Evolutionary conservation across 1,140 invertebrate genomes (phyloP).

Genomic region (Saccostrea echinata): DNA sequence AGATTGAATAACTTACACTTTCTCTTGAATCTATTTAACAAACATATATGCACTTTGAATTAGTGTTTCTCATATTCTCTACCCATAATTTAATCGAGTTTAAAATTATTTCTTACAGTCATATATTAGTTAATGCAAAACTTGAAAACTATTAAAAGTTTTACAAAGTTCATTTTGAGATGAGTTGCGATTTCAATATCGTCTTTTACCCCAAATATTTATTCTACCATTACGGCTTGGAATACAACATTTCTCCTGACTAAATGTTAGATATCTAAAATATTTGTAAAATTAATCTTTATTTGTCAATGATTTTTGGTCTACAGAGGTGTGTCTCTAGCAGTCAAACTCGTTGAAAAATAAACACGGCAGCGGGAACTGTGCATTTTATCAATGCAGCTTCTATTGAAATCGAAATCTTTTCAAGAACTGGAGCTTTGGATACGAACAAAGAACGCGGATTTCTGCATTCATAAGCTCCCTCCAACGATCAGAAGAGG

Average conservation of each 20-base stretch:
- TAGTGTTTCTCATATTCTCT: not conserved
- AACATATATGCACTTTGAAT: not conserved
- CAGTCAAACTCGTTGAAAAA: not conserved
- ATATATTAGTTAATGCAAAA: not conserved
- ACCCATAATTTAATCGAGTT: not conserved
- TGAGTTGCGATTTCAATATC: not conserved
- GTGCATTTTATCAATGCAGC: not conserved
- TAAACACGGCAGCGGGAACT: not conserved
- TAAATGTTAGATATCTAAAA: not conserved
- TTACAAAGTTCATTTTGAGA: not conserved
- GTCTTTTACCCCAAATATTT: not conserved
- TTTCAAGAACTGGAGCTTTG: not conserved
- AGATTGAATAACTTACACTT: not conserved
- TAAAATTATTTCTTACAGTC: not conserved
- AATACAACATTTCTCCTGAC: not conserved
- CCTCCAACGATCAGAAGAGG: not conserved
- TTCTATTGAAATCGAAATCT: constrained; percentile 2
- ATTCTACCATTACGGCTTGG: not conserved
- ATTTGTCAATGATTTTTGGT: not conserved
- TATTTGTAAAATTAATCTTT: constrained; percentile 12
- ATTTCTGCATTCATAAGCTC: not conserved
- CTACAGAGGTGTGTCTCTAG: not conserved
- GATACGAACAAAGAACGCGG: not conserved
- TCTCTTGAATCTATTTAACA: not conserved
- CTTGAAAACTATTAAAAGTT: not conserved